Percentiles rank a stretch among this genome's conserved stretches.
phyloP scores from a whole-genome alignment of 2,797 vertebrate species.

The Streptopelia turtur region DNA sequence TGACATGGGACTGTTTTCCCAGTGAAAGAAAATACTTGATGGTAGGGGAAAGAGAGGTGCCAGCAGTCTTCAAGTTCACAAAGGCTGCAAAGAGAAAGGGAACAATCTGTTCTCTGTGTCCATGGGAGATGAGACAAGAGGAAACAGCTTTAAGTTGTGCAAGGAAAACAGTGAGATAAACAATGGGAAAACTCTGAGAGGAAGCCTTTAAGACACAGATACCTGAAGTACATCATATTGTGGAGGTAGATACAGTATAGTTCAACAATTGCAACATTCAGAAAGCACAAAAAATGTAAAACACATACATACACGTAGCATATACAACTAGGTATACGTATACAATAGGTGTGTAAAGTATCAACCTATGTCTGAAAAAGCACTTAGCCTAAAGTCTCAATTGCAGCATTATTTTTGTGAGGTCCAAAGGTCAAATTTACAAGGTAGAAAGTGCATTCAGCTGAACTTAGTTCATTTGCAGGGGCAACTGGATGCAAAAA shows the following conservation, averaged over 20 bases:
- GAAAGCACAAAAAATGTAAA: not conserved
- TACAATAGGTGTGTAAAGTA: not conserved
- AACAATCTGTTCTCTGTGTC: not conserved
- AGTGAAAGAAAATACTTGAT: not conserved
- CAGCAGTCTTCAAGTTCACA: not conserved
- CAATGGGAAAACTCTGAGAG: not conserved
- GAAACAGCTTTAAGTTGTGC: accelerated
- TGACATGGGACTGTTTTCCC: not conserved
- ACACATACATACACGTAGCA: not conserved
- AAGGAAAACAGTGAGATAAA: not conserved
- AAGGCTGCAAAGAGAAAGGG: not conserved
- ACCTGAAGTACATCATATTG: not conserved
- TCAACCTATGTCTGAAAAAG: not conserved
- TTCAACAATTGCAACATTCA: not conserved
- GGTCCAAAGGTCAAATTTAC: not conserved
- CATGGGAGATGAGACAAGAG: not conserved
- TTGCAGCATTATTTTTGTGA: not conserved
- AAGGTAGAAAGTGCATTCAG: not conserved
- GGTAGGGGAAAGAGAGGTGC: not conserved
- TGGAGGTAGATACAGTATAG: not conserved
- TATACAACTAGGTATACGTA: not conserved
- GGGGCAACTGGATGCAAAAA: not conserved
- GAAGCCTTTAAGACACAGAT: not conserved
- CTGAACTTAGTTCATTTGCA: not conserved
- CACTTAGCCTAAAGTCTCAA: not conserved